A percentile compares a stretch with the other conserved stretches of the same genome.
These are phyloP conservation scores for Dunckerocampus dactyliophorus DNA, from an alignment of 2,113 vertebrate genomes.

Conservation along the genomic window DNA sequence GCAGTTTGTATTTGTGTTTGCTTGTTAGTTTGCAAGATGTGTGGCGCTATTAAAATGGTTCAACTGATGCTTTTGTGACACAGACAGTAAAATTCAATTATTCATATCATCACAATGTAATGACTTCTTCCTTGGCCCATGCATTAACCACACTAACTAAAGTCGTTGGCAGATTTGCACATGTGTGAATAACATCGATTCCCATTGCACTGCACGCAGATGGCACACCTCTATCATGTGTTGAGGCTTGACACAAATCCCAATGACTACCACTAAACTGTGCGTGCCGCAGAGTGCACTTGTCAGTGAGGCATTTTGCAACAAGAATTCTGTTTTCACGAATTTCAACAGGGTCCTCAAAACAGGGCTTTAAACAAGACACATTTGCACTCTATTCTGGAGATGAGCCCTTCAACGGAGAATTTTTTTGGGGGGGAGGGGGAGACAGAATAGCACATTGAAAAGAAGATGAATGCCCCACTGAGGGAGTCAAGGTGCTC, in stretches of 20 bases:
- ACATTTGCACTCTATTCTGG: background rate
- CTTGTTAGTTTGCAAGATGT: too few species aligned
- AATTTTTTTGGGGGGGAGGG: background rate
- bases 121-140: too few species aligned
- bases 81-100: too few species aligned
- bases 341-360: background rate
- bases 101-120: too few species aligned
- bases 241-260: slow-evolving; percentile 15
- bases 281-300: background rate
- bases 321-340: slow-evolving; percentile 4
- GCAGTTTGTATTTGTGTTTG: too few species aligned
- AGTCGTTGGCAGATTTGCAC: background rate
- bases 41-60: too few species aligned
- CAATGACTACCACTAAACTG: background rate
- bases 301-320: slow-evolving; percentile 26
- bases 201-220: background rate
- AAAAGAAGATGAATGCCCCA: slow-evolving; percentile 6
- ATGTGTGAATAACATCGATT: background rate
- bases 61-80: too few species aligned
- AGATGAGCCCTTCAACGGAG: background rate
- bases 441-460: background rate
- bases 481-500: slow-evolving; percentile 11
- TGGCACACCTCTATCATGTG: background rate
- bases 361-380: background rate
- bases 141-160: too few species aligned